Evolutionary conservation across 2,797 vertebrate species (phyloP), one percentile per base, ranked within the genome.

Genomic region (Macrochelys suwanniensis): DNA sequence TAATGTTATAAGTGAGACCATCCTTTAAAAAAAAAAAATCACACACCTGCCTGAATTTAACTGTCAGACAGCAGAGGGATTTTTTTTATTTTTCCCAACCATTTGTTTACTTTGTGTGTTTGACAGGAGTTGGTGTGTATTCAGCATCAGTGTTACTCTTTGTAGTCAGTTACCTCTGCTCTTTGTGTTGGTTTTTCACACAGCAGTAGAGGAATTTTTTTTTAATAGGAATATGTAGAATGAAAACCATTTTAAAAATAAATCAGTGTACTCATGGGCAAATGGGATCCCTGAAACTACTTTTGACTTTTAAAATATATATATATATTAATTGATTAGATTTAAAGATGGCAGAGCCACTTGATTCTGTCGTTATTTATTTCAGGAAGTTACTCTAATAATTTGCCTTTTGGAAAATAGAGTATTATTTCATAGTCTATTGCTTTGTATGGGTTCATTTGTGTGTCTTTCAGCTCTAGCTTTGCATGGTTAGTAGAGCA

Each of bases 381-480:
- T 71, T 37, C 68, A 71, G 21, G 21, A 68, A 68, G 4, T 71
- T 71, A 71, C 5, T 23, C 37, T 71, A 71, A 37, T 68, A 37
- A 37, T 71, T 71, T 37, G 68, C n/a, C n/a, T 71, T 37, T 71
- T 42, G n/a, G 10, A 42, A 68, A 42, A 71, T 71, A 42, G 33
- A 71, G 25, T 37, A 71, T 33, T 65, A 65, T 71, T 42, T 71
- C 19, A 12, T 71, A 61, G 5, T 37, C 37, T 19, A 42, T 42
- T 71, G 37, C 10, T 42, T 25, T 71, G 33, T 7, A 37, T 17
- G 42, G 42, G 12, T 96, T 83, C 56, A 78, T 7, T 3, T 33
- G 17, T 11, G 12, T 5, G 7, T 84, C 1, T 56, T 65, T 87
- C 53, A 89, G 79, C 0, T 2, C 0, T 0, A 12, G 31, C 23